Evolutionary conservation across 2,888 invertebrate species (phyloP).

Genomic region (Dryomyza anilis): DNA sequence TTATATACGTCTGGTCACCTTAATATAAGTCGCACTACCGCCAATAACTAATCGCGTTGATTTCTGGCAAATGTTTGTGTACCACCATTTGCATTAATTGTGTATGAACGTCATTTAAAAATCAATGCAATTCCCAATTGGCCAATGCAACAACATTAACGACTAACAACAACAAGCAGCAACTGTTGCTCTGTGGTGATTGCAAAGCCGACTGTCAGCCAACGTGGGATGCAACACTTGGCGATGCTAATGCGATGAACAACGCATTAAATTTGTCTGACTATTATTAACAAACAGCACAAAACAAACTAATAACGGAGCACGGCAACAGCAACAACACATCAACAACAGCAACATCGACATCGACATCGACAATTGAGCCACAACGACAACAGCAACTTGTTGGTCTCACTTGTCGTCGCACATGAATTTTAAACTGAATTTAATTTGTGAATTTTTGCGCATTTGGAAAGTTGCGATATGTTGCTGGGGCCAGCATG

Average conservation of each 20-base stretch:
- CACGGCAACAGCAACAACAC: constrained; percentile 41
- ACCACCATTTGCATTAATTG: not conserved
- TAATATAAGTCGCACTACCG: not conserved
- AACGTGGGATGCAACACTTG: constrained; percentile 45
- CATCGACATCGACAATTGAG: constrained; percentile 28
- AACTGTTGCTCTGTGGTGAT: constrained; percentile 25
- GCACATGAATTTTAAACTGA: constrained; percentile 5
- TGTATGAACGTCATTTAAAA: constrained; percentile 2
- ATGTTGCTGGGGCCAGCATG: no score
- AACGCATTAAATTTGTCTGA: constrained; percentile 48
- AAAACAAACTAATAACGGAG: constrained; percentile 11
- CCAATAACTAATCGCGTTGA: no score
- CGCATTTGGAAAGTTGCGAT: constrained; percentile 34
- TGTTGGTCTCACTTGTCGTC: constrained; percentile 30
- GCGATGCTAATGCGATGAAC: constrained; percentile 27
- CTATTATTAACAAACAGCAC: constrained; percentile 43
- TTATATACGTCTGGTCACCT: not conserved
- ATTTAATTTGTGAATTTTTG: constrained; percentile 8
- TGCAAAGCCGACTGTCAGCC: constrained; percentile 33
- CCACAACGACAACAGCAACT: constrained; percentile 26
- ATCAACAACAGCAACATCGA: constrained; percentile 27
- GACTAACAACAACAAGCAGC: not conserved
- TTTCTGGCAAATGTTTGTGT: no score
- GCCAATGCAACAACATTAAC: not conserved
- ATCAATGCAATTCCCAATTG: constrained; percentile 6